phyloP scores from a whole-genome alignment of 2,113 vertebrate species.

The Cavia porcellus region DNA sequence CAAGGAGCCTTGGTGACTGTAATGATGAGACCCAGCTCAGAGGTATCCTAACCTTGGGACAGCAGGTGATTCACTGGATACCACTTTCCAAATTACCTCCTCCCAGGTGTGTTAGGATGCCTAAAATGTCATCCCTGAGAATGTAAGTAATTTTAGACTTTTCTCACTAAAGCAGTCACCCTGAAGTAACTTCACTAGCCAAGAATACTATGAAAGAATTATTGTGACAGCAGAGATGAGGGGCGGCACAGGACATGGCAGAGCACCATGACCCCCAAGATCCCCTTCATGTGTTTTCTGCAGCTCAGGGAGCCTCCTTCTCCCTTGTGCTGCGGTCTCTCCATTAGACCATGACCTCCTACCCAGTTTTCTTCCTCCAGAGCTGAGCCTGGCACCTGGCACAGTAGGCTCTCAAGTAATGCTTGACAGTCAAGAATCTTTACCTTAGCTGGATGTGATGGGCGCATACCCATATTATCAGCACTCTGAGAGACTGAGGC shows the following conservation, averaged over 20 bases:
- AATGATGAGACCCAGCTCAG: neutral
- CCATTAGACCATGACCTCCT: neutral
- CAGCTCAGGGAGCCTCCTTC: neutral
- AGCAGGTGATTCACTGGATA: neutral
- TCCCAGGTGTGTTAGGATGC: neutral
- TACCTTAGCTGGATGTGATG: neutral
- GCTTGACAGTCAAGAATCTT: neutral
- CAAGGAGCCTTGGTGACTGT: neutral
- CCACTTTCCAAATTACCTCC: neutral
- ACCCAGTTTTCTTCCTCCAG: neutral
- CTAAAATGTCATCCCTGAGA: neutral
- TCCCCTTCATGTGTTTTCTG: neutral
- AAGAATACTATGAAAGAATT: neutral
- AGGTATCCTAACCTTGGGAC: neutral
- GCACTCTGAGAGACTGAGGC: neutral
- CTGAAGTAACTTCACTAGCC: neutral
- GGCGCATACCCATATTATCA: neutral
- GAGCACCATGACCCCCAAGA: neutral
- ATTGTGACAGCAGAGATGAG: neutral
- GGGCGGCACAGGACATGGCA: neutral
- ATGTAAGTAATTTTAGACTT: neutral
- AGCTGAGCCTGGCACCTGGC: neutral
- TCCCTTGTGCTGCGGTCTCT: neutral
- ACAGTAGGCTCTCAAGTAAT: neutral
- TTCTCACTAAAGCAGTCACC: neutral